phyloP scores from a whole-genome alignment of 2,113 vertebrate species.

The Eolophus roseicapilla region DNA sequence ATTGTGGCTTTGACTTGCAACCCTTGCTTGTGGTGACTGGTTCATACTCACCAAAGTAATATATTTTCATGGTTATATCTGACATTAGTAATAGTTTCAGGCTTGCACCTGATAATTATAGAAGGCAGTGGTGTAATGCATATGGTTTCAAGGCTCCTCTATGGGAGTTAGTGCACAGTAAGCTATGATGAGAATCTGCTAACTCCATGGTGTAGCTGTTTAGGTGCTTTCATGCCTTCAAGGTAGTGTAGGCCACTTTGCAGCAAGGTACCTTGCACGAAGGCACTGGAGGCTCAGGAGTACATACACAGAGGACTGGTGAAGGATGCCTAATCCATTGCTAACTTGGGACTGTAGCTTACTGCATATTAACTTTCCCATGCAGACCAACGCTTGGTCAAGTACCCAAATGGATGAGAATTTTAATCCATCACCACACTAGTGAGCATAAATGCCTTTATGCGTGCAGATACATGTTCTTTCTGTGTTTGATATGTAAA shows the following conservation, averaged over 20 bases:
- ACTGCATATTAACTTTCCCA: background rate
- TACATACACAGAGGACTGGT: background rate
- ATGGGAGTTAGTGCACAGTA: conserved; percentile 6
- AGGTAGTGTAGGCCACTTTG: background rate
- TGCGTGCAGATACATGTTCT: background rate
- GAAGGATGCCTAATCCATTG: background rate
- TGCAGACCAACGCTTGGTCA: background rate
- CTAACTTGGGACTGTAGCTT: background rate
- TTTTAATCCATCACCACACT: background rate
- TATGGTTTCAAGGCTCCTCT: background rate
- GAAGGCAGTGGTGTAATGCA: background rate
- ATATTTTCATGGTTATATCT: background rate
- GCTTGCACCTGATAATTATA: background rate
- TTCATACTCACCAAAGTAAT: background rate
- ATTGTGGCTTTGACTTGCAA: conserved; percentile 29
- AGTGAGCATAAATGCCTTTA: background rate
- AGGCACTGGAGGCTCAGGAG: background rate
- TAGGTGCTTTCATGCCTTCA: background rate
- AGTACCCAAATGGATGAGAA: conserved; percentile 3
- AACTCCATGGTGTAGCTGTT: background rate
- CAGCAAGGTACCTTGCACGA: background rate
- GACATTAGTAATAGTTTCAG: background rate
- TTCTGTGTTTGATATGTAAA: background rate
- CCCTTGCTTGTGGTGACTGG: conserved; percentile 9
- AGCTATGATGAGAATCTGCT: background rate